Conservation (phyloP, 2,888 invertebrate genomes). For the Eremobia ochroleuca region DNA sequence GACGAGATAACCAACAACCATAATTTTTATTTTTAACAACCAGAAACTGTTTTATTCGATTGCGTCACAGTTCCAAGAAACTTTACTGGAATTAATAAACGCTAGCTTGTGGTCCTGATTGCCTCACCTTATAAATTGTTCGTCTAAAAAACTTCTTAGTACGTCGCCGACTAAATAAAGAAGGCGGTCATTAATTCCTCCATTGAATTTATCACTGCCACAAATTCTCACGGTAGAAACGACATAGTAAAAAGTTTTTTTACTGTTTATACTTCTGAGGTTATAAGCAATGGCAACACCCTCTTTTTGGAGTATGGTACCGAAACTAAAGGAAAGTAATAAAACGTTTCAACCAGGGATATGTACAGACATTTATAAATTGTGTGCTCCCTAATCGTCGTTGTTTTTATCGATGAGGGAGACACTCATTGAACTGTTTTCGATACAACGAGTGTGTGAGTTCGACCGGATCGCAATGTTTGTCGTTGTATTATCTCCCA, state of each 20-base stretch:
- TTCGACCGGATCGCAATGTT: constrained; percentile 44
- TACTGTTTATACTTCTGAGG: constrained; percentile 68
- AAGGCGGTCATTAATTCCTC: constrained; percentile 73
- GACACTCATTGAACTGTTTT: constrained; percentile 49
- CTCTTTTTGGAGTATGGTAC: constrained; percentile 58
- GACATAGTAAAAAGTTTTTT: constrained; percentile 64
- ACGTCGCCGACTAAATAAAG: constrained; percentile 71
- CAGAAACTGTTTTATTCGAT: constrained; percentile 60
- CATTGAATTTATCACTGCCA: constrained; percentile 74
- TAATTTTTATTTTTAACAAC: constrained; percentile 52
- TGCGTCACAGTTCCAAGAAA: constrained; percentile 72
- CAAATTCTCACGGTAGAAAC: constrained; percentile 73
- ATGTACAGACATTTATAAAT: constrained; percentile 69
- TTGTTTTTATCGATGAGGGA: constrained; percentile 58
- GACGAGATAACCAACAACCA: constrained; percentile 49
- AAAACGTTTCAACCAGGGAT: constrained; percentile 72
- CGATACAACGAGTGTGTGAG: constrained; percentile 47
- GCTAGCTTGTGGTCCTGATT: constrained; percentile 71
- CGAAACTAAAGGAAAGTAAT: constrained; percentile 70
- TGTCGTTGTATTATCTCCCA: constrained; percentile 71
- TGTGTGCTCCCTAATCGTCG: constrained; percentile 66
- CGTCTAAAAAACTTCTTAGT: constrained; percentile 71
- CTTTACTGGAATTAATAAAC: constrained; percentile 71
- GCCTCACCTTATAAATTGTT: constrained; percentile 73
- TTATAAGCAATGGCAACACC: constrained; percentile 61